phyloP scores from a whole-genome alignment of 2,797 vertebrate species.

The Artibeus jamaicensis region DNA sequence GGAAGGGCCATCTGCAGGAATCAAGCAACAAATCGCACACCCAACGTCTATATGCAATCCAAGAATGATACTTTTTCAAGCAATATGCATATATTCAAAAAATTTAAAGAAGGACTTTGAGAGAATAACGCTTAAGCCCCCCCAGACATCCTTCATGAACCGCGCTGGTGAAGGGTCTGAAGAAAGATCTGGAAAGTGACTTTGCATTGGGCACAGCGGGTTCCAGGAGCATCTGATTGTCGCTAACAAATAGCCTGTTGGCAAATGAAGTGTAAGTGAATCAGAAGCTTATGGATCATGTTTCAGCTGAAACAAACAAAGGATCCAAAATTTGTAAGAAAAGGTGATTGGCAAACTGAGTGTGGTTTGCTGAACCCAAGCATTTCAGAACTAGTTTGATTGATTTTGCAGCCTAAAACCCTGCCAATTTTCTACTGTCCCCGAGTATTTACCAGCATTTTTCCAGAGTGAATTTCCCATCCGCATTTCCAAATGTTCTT shows the following conservation, averaged over 20 bases:
- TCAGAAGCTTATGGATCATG: conserved; percentile 24
- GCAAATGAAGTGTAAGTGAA: conserved; percentile 37
- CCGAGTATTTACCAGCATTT: conserved; percentile 43
- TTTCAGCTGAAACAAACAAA: conserved; percentile 53
- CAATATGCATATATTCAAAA: not conserved
- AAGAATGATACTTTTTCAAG: not conserved
- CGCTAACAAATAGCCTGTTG: conserved; percentile 20
- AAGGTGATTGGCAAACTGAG: conserved; percentile 49
- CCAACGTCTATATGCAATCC: not conserved
- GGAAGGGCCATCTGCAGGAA: not conserved
- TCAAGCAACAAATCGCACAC: no score
- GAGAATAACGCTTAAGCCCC: not conserved
- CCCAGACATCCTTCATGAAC: not conserved
- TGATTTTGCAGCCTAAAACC: conserved; percentile 51
- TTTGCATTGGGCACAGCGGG: not conserved
- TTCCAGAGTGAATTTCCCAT: conserved; percentile 47
- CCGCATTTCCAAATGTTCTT: conserved; percentile 60
- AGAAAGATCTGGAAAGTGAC: not conserved
- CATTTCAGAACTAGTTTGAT: conserved; percentile 63
- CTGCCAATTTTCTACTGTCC: conserved; percentile 60
- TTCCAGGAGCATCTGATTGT: not conserved
- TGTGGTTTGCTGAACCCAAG: conserved; percentile 57
- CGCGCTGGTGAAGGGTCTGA: not conserved
- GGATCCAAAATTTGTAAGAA: not conserved
- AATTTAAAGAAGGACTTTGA: not conserved